Percentiles rank a stretch among this genome's conserved stretches.
These are phyloP conservation scores for Nesoenas mayeri DNA, from an alignment of 2,113 vertebrate species.

Conservation along the genomic window DNA sequence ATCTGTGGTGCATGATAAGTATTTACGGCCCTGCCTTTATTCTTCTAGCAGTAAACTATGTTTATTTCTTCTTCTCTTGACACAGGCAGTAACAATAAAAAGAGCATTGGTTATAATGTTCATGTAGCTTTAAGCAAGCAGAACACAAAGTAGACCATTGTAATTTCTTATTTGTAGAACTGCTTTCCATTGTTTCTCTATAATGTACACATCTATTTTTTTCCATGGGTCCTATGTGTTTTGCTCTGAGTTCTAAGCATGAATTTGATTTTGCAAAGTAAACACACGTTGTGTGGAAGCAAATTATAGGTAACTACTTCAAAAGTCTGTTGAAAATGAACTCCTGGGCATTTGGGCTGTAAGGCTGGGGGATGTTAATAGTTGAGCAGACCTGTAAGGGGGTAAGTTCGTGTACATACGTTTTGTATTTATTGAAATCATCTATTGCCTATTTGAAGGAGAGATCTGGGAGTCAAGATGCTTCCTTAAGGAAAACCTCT, in stretches of 20 bases:
- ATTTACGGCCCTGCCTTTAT: not conserved
- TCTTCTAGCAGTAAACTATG: not conserved
- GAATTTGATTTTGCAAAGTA: conserved; percentile 33
- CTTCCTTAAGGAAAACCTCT: not conserved
- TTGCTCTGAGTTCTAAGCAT: not conserved
- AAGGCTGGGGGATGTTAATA: not conserved
- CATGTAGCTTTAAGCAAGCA: not conserved
- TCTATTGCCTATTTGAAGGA: not conserved
- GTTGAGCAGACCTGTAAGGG: not conserved
- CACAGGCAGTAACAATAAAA: not conserved
- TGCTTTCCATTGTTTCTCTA: not conserved
- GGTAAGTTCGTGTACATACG: not conserved
- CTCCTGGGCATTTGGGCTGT: not conserved
- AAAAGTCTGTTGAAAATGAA: conserved; percentile 2
- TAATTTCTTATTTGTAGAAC: not conserved
- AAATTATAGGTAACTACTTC: conserved; percentile 12
- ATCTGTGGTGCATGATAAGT: not conserved
- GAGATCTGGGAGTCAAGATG: not conserved
- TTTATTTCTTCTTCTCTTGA: not conserved
- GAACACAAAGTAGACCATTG: not conserved
- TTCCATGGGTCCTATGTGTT: not conserved
- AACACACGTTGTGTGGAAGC: not conserved
- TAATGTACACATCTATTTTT: not conserved
- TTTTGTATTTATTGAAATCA: not conserved
- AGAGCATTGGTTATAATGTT: not conserved